These are phyloP conservation scores for Petrosia ficiformis DNA, from an alignment of 37 sponge, comb jelly and placozoan species.

Conservation along the genomic window DNA sequence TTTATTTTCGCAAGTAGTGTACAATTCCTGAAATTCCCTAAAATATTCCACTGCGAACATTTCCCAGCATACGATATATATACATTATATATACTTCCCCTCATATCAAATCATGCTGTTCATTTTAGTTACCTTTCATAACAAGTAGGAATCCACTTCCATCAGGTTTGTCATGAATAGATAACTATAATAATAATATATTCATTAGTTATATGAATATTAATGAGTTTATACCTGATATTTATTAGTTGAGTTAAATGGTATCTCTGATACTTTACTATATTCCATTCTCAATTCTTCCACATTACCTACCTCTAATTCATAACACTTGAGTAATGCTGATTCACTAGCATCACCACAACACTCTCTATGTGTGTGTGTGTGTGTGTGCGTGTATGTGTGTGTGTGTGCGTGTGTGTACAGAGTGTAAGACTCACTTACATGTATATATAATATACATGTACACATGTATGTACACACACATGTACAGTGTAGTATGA, in stretches of 20 bases:
- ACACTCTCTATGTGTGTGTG: constrained; percentile 54
- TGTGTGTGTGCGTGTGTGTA: too few relatives aligned
- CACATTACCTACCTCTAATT: constrained; percentile 71
- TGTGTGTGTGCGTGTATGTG: not conserved
- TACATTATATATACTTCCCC: too few relatives aligned
- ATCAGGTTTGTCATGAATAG: constrained; percentile 82
- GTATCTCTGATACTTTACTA: constrained; percentile 88
- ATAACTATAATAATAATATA: constrained; percentile 5
- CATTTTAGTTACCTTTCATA: constrained; percentile 98
- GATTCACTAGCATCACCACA: constrained; percentile 95
- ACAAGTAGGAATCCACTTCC: constrained; percentile 72
- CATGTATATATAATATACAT: not conserved
- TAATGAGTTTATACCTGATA: constrained; percentile 52
- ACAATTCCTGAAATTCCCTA: too few relatives aligned
- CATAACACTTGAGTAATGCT: constrained; percentile 91
- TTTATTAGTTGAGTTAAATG: constrained; percentile 98
- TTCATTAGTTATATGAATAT: not conserved
- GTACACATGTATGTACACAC: not conserved
- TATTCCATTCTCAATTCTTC: constrained; percentile 49
- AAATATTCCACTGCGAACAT: too few relatives aligned
- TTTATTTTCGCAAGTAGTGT: too few relatives aligned
- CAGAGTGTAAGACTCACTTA: not conserved
- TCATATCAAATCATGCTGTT: too few relatives aligned
- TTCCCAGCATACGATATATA: too few relatives aligned
- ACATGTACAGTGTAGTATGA: not conserved